Evolutionary conservation across 23 tunicate species (phyloP).

Genomic region (Trididemnum nubilum): DNA sequence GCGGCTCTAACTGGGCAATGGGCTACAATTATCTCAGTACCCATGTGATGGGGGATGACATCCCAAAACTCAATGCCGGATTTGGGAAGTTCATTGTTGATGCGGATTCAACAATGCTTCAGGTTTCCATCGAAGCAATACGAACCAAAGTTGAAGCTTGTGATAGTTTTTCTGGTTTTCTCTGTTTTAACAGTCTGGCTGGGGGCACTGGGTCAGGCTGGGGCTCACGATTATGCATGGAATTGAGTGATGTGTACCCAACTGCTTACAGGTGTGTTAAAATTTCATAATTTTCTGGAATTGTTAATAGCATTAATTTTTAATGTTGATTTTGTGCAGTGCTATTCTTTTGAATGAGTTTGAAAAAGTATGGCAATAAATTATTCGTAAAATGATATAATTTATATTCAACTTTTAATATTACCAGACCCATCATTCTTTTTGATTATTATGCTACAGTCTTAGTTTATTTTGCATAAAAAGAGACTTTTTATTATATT

Average conservation of each 20-base stretch:
- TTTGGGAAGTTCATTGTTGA: constrained; percentile 47
- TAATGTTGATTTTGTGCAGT: too few species aligned
- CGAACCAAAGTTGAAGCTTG: constrained; percentile 75
- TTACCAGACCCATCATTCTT: too few species aligned
- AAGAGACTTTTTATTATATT: too few species aligned
- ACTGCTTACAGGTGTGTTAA: constrained; percentile 67
- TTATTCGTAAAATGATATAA: too few species aligned
- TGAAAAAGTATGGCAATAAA: too few species aligned
- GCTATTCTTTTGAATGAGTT: too few species aligned
- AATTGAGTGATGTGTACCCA: constrained; percentile 74
- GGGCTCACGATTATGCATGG: constrained; percentile 65
- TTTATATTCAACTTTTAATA: too few species aligned
- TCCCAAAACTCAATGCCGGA: constrained; percentile 42
- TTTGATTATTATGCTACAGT: too few species aligned
- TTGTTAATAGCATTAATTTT: too few species aligned
- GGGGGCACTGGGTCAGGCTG: constrained; percentile 96
- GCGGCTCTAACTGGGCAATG: constrained; percentile 92
- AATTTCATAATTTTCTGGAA: not conserved
- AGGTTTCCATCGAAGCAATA: constrained; percentile 58
- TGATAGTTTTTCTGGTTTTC: constrained; percentile 87
- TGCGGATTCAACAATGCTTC: constrained; percentile 46
- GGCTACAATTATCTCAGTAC: constrained; percentile 56
- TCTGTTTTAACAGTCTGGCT: constrained; percentile 61
- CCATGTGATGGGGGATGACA: constrained; percentile 31
- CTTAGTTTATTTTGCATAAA: too few species aligned